Base-by-base conservation (phyloP, 2,797 vertebrate genomes). In the Chaenodraco wilsoni region DNA sequence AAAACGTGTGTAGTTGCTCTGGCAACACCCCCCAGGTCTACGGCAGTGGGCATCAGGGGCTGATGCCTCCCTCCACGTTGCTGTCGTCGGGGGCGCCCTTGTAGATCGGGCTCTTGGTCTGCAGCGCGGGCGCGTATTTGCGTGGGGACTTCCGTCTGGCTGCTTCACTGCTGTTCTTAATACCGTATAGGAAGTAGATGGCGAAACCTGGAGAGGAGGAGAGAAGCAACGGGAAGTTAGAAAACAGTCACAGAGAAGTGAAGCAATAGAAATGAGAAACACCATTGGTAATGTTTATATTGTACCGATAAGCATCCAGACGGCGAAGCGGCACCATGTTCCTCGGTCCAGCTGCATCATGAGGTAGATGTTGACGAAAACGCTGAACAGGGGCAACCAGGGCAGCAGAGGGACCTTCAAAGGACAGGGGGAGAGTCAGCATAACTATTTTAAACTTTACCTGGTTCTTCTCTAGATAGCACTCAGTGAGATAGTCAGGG, bases 331-430 rank as follows among this genome's bases (percentile, higher is more conserved):
- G 0, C 54, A 82, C 98, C 98, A 99, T 46, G 98, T 99, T 12
- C 83, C 85, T 1, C 73, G 0, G 70, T 95, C 94, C 88, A 99
- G 93, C 92, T 98, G 96, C 92, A 99, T 97, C 98, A 99, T 99
- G 88, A 99, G 96, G 92, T 99, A 96, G 91, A 99, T 82, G 83
- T 99, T 99, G 78, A 99, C 83, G 0, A 99, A 97, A 69, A 97
- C 95, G 82, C 97, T 99, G 90, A 97, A 86, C 40, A 99, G 79
- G 0, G 98, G 97, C 69, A 99, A 88, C 74, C 97, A 81, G 0
- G 98, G 98, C 41, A 99, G 93, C 71, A 95, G 93, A 52, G 97
- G 97, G 33, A 99, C 98, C 98, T 99, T 73, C 21, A 78, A 50
- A 69, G 8, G 23, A 64, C 2, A 66, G 12, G 79, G 16, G 56